These are phyloP conservation scores for Hirtodrosophila alboralis DNA, from an alignment of 2,888 invertebrate genomes.

Conservation along the genomic window DNA sequence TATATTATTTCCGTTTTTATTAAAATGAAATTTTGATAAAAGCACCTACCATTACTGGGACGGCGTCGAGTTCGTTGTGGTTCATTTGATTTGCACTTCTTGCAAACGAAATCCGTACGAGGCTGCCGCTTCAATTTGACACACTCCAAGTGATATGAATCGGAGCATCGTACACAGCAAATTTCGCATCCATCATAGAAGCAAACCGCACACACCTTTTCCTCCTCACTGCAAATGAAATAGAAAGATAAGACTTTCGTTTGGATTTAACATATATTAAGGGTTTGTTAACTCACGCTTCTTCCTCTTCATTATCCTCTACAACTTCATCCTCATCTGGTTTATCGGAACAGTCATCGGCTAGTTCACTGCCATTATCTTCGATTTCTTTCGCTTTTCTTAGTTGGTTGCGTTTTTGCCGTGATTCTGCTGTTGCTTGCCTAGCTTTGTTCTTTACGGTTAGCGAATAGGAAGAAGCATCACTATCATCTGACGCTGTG, in stretches of 20 bases:
- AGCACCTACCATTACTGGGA: slow-evolving; percentile 54
- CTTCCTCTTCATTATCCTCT: slow-evolving; percentile 48
- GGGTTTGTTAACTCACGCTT: slow-evolving; percentile 39
- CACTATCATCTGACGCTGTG: slow-evolving; percentile 27
- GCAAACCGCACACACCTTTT: slow-evolving; percentile 77
- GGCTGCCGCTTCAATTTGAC: slow-evolving; percentile 87
- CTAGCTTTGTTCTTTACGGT: slow-evolving; percentile 25
- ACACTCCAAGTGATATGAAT: slow-evolving; percentile 90
- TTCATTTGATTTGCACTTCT: slow-evolving; percentile 85
- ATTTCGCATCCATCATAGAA: slow-evolving; percentile 81
- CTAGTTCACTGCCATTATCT: slow-evolving; percentile 63
- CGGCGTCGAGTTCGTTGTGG: slow-evolving; percentile 51
- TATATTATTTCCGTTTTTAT: too few species aligned
- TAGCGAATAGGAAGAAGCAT: slow-evolving; percentile 46
- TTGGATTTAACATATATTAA: not conserved
- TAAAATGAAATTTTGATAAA: too few species aligned
- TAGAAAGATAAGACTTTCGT: not conserved
- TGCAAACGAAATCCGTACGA: slow-evolving; percentile 87
- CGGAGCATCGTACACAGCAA: slow-evolving; percentile 74
- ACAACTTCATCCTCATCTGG: slow-evolving; percentile 15
- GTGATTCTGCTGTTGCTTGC: slow-evolving; percentile 13
- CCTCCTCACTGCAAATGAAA: slow-evolving; percentile 60
- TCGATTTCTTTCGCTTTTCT: slow-evolving; percentile 83
- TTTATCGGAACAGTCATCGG: slow-evolving; percentile 68
- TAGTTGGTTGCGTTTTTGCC: slow-evolving; percentile 78